Base-by-base conservation (phyloP, 2,113 vertebrate genomes). In the Sceloporus tristichus region DNA sequence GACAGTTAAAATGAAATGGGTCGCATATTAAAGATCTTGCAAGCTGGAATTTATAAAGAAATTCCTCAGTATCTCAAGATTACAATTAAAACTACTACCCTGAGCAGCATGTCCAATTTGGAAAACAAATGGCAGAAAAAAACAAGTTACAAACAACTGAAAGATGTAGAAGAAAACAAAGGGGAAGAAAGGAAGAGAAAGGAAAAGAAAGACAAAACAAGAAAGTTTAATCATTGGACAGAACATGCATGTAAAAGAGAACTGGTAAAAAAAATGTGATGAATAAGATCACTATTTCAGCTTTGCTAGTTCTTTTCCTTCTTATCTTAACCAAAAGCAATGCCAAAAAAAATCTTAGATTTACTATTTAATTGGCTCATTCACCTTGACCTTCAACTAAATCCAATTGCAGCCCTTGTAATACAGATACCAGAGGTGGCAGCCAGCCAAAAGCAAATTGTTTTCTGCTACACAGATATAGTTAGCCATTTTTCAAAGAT, bases 311-410 rank as follows among this genome's bases (percentile, higher is more conserved):
- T n/a, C 14, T 90, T 84, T 77, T 91, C n/a, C 89, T 78, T 85
- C 79, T 77, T 91, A 90, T 79, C 84, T 86, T 86, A 83, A 88
- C 89, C 86, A 91, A 9, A 29, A 80, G 90, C 92, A 85, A 34
- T 78, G 90, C 79, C 88, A 92, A 89, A 91, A 89, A 62, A 86
- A 89, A 76, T 90, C 87, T 4, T 59, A 85, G 92, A 91, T 70
- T 91, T 88, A 91, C 82, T 89, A 88, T 88, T 86, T 93, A 91
- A 92, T 93, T 94, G 93, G 90, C 87, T 92, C 88, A 84, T 92
- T 96, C 91, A 95, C 94, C 94, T 95, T 94, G 93, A 92, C 93
- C 91, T 94, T 89, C 92, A 91, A 54, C 88, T 89, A 76, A 91
- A 95, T 92, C 87, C 93, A 90, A 86, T 62, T 90, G 70, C 62